Base-by-base conservation (phyloP, 1,140 invertebrate species). In the Tetramorium simillimum region DNA sequence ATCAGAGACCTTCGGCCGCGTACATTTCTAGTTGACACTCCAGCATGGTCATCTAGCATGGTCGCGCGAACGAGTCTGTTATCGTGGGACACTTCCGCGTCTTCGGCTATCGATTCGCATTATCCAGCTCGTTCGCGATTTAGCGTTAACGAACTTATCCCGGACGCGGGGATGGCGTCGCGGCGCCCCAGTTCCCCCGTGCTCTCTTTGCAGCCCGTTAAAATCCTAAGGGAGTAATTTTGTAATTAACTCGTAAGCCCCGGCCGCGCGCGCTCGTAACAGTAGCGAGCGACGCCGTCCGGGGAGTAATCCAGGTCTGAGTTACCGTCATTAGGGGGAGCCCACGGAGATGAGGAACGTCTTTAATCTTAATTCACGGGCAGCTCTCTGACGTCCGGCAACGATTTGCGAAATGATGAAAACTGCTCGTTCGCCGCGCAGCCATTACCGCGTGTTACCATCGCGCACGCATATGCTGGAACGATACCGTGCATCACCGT, bases 171-270 rank as follows among this genome's bases (percentile, higher is more conserved):
- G 21, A 43, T 12, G 69, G 37, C 69, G 40, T 76, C 62, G 73
- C n/a, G 69, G 40, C 49, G 21, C 76, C 77, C 46, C 51, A 43
- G 33, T 65, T 78, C 49, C n/a, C 62, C 46, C 70, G 28, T 33
- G 72, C n/a, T 51, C 16, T 51, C 70, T 87, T 62, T 56, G 43
- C 46, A 40, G 53, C 51, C 80, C 49, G 87, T 89, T 78, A 89
- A 90, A 85, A 87, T 90, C 89, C 89, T 90, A 69, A 85, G 88
- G 89, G 88, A 90, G 86, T 90, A 88, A 90, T 90, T 90, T 90
- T 88, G 89, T 82, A 90, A 90, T 90, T 90, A 90, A 86, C 86
- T 76, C 62, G 62, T 51, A 62, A 76, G 40, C 53, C 78, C 72
- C 58, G 21, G 62, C 58, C 70, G 60, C 33, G 73, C 67, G 60